Evolutionary conservation across 2,888 invertebrate genomes (phyloP).

Genomic region (Hoplodrina blanda): DNA sequence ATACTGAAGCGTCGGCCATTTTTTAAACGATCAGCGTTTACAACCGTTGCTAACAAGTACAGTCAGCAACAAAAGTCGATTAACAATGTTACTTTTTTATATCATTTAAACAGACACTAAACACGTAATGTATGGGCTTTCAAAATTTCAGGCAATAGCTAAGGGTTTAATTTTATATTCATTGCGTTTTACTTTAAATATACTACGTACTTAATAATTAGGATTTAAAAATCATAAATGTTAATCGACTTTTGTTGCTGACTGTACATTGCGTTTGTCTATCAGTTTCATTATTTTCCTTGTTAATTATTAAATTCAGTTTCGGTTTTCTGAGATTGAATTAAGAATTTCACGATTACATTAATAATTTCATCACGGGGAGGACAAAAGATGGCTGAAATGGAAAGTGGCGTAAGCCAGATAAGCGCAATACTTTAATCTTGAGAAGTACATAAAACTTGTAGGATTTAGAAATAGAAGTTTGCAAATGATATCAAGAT

Average conservation of each 20-base stretch:
- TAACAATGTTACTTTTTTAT: too few species aligned
- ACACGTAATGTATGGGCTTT: too few species aligned
- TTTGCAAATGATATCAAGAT: conserved; percentile 27
- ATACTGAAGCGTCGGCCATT: conserved; percentile 27
- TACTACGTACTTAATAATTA: too few species aligned
- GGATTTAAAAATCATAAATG: too few species aligned
- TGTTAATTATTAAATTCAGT: conserved; percentile 30
- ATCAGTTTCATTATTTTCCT: conserved; percentile 19
- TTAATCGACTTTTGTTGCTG: too few species aligned
- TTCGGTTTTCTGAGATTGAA: conserved; percentile 36
- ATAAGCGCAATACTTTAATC: conserved; percentile 53
- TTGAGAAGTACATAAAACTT: conserved; percentile 35
- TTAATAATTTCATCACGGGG: conserved; percentile 42
- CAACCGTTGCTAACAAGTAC: conserved; percentile 29
- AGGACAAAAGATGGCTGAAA: conserved; percentile 57
- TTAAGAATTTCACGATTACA: conserved; percentile 58
- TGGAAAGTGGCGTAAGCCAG: conserved; percentile 57
- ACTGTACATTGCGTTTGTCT: conserved; percentile 18
- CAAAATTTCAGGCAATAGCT: too few species aligned
- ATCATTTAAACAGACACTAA: too few species aligned
- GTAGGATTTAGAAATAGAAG: conserved; percentile 46
- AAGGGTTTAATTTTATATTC: too few species aligned
- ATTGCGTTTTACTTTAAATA: too few species aligned
- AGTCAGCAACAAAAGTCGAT: too few species aligned
- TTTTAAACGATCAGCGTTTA: background rate